Conservation (phyloP, 2,797 vertebrate species). For the Argyrosomus regius region DNA sequence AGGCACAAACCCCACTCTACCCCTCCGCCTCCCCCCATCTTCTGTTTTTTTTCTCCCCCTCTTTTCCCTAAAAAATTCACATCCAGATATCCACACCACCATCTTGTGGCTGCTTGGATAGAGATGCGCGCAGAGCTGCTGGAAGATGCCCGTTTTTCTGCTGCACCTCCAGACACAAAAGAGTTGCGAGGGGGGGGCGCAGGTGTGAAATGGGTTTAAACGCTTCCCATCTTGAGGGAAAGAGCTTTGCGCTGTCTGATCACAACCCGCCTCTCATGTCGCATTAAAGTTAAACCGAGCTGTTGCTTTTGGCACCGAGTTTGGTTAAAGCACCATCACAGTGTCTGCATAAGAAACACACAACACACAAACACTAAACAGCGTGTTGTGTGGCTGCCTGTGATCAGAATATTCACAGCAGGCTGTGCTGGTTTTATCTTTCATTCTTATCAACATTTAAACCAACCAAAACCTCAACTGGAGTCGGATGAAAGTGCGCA, state of each 20-base stretch:
- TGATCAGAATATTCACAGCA: background rate
- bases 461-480: background rate
- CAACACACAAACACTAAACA: background rate
- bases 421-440: background rate
- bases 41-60: too few species aligned
- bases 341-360: background rate
- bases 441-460: background rate
- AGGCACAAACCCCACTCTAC: background rate
- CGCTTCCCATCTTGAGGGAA: background rate
- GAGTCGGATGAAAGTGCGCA: constrained; percentile 42
- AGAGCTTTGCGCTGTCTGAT: background rate
- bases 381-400: background rate
- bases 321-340: constrained; percentile 12
- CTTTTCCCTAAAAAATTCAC: constrained; percentile 29
- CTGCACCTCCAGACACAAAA: constrained; percentile 34
- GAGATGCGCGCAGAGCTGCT: constrained; percentile 42
- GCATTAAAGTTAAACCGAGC: constrained; percentile 50
- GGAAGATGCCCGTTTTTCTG: constrained; percentile 21
- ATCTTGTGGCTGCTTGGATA: constrained; percentile 87
- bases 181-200: constrained; percentile 19
- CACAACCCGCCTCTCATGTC: background rate
- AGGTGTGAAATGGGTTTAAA: constrained; percentile 41
- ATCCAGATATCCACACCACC: constrained; percentile 88
- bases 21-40: background rate
- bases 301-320: constrained; percentile 51